These are phyloP conservation scores for Barnardius zonarius DNA, from an alignment of 2,113 vertebrate genomes.

Conservation along the genomic window DNA sequence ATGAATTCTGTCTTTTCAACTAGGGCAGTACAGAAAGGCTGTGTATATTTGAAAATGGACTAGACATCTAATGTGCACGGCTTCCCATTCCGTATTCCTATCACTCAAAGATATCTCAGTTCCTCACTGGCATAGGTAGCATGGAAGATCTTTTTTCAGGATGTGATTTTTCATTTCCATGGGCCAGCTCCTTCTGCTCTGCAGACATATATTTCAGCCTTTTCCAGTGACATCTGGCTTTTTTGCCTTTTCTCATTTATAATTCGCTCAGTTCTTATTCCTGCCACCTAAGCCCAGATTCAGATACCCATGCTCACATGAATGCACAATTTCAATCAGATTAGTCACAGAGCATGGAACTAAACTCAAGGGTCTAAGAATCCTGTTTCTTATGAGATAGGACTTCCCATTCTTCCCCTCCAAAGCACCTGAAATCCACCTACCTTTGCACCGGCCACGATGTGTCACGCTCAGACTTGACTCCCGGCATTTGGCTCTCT, in stretches of 20 bases:
- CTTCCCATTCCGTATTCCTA: neutral
- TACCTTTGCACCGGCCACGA: constrained; percentile 93
- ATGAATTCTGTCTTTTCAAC: neutral
- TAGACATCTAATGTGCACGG: neutral
- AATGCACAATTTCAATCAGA: neutral
- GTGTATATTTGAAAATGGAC: neutral
- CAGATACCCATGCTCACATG: neutral
- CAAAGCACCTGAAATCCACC: neutral
- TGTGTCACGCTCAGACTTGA: constrained; percentile 79
- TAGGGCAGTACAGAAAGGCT: neutral
- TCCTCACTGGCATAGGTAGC: neutral
- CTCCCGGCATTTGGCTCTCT: constrained; percentile 93
- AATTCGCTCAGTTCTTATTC: neutral
- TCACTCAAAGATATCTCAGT: neutral
- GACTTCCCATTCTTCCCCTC: neutral
- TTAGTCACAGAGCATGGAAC: neutral
- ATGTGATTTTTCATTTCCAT: neutral
- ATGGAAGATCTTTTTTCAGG: neutral
- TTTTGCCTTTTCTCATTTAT: neutral
- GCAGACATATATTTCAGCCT: neutral
- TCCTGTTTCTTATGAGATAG: neutral
- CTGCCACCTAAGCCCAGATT: neutral
- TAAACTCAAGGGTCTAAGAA: neutral
- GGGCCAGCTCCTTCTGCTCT: neutral
- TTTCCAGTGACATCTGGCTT: neutral